Evolutionary conservation across 1,140 invertebrate species (phyloP).

Genomic region (Delia radicum): DNA sequence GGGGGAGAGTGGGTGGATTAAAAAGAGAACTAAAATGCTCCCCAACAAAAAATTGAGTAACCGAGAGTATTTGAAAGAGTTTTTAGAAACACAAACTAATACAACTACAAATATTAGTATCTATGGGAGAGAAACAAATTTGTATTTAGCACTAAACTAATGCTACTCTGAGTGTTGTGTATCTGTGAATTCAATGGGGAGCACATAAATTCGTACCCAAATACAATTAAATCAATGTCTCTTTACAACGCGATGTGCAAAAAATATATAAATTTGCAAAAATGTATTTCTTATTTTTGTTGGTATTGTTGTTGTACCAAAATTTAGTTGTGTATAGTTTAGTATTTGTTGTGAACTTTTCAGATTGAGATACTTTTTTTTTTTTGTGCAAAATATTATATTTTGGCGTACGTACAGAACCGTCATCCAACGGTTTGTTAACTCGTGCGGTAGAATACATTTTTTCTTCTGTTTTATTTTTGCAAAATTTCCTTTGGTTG

Average conservation of each 20-base stretch:
- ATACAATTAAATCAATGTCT: background rate
- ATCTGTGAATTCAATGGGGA: background rate
- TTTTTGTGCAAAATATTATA: background rate
- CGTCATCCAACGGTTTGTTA: background rate
- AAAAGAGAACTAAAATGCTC: too few relatives aligned
- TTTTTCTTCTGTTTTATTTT: background rate
- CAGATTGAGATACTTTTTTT: conserved; percentile 20
- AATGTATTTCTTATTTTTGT: too few relatives aligned
- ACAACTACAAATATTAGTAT: too few relatives aligned
- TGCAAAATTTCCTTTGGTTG: background rate
- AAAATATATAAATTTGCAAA: background rate
- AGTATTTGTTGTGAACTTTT: conserved; percentile 24
- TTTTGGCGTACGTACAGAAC: background rate
- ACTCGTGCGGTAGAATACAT: background rate
- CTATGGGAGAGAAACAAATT: background rate
- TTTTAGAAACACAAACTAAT: too few relatives aligned
- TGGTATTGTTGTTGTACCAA: too few relatives aligned
- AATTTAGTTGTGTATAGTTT: background rate
- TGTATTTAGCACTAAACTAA: too few relatives aligned
- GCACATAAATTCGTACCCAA: background rate
- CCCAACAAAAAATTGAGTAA: too few relatives aligned
- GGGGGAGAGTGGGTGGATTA: too few relatives aligned
- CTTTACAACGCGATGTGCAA: background rate
- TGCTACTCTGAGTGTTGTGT: too few relatives aligned
- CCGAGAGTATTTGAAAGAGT: too few relatives aligned